Conservation (phyloP, 2,797 vertebrate genomes). For the Meda fulgida region DNA sequence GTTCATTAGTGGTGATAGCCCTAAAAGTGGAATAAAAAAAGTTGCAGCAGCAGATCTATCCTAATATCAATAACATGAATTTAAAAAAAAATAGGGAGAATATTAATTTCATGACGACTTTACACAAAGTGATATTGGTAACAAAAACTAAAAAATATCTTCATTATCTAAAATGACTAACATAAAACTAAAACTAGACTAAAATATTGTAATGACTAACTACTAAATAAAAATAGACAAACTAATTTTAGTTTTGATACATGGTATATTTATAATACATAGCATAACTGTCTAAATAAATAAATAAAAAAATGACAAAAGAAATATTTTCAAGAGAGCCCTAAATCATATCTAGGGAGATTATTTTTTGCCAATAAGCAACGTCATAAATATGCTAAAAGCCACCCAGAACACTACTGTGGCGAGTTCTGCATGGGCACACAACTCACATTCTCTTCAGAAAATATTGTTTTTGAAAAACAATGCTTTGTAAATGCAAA, state of each 20-base stretch:
- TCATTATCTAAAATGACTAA: neutral
- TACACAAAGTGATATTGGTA: neutral
- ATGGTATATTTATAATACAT: too few relatives aligned
- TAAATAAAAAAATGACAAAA: fast-evolving
- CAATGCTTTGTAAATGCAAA: neutral
- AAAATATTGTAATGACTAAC: neutral
- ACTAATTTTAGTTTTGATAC: too few relatives aligned
- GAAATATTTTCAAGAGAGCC: too few relatives aligned
- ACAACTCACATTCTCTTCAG: neutral
- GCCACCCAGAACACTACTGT: too few relatives aligned
- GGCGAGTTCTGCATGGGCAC: neutral
- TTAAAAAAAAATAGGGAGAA: neutral
- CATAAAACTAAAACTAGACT: neutral
- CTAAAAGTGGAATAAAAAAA: neutral
- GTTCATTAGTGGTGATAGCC: neutral
- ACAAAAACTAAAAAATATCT: neutral
- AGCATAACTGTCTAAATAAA: too few relatives aligned
- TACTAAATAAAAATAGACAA: too few relatives aligned
- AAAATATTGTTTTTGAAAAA: neutral
- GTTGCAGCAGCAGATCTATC: neutral
- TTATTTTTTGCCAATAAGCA: too few relatives aligned
- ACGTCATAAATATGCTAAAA: too few relatives aligned
- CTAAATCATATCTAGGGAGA: too few relatives aligned
- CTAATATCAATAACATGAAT: neutral
- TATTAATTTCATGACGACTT: neutral